Evolutionary conservation across 2,888 invertebrate genomes (phyloP).

Genomic region (Ganaspis brasiliensis): DNA sequence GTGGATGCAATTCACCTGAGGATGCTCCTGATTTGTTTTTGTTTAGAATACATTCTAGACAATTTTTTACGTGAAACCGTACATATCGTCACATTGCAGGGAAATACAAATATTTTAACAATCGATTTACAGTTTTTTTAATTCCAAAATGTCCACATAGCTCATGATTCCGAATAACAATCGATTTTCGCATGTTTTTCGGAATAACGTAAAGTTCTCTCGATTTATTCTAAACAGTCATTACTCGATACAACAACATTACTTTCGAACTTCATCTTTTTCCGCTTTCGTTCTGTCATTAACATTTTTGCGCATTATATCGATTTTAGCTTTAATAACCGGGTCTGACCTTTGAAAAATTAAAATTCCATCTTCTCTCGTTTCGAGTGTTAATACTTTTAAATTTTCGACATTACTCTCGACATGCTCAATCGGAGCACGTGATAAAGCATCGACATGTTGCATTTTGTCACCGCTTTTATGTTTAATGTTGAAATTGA

Average conservation of each 20-base stretch:
- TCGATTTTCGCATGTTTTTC: constrained; percentile 50
- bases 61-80: constrained; percentile 55
- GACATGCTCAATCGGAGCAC: background rate
- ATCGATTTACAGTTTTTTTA: constrained; percentile 50
- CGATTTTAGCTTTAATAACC: background rate
- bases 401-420: background rate
- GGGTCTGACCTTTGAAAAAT: constrained; percentile 34
- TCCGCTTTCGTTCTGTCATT: background rate
- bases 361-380: constrained; percentile 45
- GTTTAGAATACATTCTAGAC: constrained; percentile 61
- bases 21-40: constrained; percentile 58
- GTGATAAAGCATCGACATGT: constrained; percentile 44
- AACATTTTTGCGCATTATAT: constrained; percentile 11
- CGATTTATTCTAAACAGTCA: background rate
- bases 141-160: constrained; percentile 58
- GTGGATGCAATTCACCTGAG: constrained; percentile 61
- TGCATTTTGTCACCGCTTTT: background rate
- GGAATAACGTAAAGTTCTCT: constrained; percentile 40
- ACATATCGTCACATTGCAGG: constrained; percentile 58
- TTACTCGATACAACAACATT: background rate
- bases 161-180: constrained; percentile 58
- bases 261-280: background rate
- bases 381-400: background rate
- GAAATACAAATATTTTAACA: constrained; percentile 60
- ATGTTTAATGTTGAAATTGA: constrained; percentile 43